Base-by-base conservation (phyloP, 2,888 invertebrate species). In the Trissoscelio sp. region DNA sequence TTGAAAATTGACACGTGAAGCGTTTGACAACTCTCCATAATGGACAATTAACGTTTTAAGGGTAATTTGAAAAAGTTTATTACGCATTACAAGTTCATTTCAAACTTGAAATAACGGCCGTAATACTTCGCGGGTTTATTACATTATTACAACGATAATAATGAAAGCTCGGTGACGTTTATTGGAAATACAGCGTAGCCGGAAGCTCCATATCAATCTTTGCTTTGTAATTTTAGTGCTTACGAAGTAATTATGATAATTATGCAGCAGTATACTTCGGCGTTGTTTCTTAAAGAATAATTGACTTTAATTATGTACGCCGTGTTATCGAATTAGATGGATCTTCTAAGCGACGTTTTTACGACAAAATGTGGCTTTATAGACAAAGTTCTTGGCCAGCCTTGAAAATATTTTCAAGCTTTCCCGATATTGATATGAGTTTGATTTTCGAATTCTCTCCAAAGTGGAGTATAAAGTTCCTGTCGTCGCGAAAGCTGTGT, bases 181-280 rank as follows among this genome's bases (percentile, higher is more conserved):
- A 70, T 70, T 70, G 69, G 58, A 70, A 69, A 57, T 37, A 39
- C 44, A 24, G 34, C 22, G 46, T 48, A 46, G 46, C 58, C 58
- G 37, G 69, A 46, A 70, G 69, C 69, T 28, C 7, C 22, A 55
- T 58, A 70, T 70, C 69, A 70, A 58, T 70, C 69, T 69, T 69
- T 42, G 57, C 55, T 34, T 69, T 69, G 69, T 44, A 18, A 44
- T 69, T 69, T 69, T 44, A 44, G 16, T 22, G 34, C 28, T 55
- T 3, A 44, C 55, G n/a, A 5, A 6, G 44, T 58, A 70, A 58
- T 70, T 69, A 69, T 69, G 55, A 57, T 69, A 55, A 57, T 69
- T 69, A 55, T 28, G 28, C 6, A 18, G 22, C 37, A 11, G 4
- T n/a, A 22, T 5, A 12, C 1, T 20, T 51, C 46, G 34, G 18